Percentiles rank a stretch among this genome's conserved stretches.
These are phyloP conservation scores for Cephalopholis sonnerati DNA, from an alignment of 2,113 vertebrate species.

Conservation along the genomic window DNA sequence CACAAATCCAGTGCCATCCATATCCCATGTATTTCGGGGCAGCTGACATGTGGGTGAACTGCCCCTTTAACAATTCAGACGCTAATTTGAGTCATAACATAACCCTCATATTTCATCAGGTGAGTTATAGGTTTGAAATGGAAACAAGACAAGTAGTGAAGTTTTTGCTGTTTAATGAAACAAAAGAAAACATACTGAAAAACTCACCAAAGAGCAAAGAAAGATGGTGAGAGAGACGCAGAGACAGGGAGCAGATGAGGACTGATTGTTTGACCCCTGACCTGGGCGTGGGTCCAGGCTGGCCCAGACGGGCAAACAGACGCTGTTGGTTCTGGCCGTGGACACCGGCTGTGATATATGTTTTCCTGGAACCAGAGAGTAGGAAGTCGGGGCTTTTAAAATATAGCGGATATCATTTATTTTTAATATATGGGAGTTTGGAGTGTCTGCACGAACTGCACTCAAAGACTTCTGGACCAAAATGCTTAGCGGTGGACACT, in stretches of 20 bases:
- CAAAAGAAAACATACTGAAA: not conserved
- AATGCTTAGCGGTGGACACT: not conserved
- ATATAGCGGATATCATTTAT: slow-evolving; percentile 58
- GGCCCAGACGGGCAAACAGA: slow-evolving; percentile 59
- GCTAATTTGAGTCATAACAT: not conserved
- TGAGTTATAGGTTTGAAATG: not conserved
- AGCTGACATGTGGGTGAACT: not conserved
- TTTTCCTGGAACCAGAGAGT: slow-evolving; percentile 68
- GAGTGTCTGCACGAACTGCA: slow-evolving; percentile 48
- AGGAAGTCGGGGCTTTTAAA: slow-evolving; percentile 69
- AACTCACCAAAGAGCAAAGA: not conserved
- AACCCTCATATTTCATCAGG: not conserved
- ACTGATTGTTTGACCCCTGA: slow-evolving; percentile 65
- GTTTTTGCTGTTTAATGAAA: not conserved
- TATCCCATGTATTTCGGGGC: not conserved
- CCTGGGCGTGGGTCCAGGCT: slow-evolving; percentile 58
- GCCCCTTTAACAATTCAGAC: not conserved
- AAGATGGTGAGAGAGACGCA: not conserved
- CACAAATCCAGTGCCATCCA: not conserved
- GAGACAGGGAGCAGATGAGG: slow-evolving; percentile 8
- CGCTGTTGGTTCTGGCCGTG: slow-evolving; percentile 69
- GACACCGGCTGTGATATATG: slow-evolving; percentile 65
- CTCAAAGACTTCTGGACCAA: not conserved
- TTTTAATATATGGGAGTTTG: slow-evolving; percentile 55
- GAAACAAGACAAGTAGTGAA: not conserved